Base-by-base conservation (phyloP, 2,113 vertebrate species). In the Triplophysa dalaica region DNA sequence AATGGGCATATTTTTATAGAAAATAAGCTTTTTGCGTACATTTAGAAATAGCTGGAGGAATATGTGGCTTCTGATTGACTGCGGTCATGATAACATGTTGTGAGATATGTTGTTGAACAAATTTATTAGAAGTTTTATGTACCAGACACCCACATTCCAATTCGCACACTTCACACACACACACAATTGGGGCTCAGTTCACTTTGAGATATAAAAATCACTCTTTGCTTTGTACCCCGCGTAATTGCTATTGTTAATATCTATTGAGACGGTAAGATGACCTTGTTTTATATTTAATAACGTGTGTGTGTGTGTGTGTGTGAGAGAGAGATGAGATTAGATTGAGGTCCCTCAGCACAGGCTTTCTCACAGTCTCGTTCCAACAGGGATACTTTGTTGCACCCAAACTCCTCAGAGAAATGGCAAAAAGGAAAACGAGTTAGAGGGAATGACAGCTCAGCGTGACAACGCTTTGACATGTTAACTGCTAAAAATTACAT, bases 351-450 rank as follows among this genome's bases (percentile, higher is more conserved):
- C 58, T 26, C 6, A 38, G 58, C 3, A 24, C 58, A 13, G 72
- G 58, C 45, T 24, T 75, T 75, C 38, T 56, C 26, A 4, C 1
- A 5, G 69, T 14, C 3, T 33, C 14, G 54, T 43, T 75, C 41
- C 62, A 22, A 50, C 41, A 26, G 70, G 70, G n/a, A 61, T n/a
- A 38, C 72, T 75, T 75, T 48, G 62, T 38, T 61, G 24, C n/a
- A 74, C 24, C 45, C 78, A 82, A 86, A 85, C 83, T 80, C 79
- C 73, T 77, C 85, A 75, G 84, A 84, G 87, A 82, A 56, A 70
- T 54, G 78, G 77, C 45, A 77, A 78, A 78, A 50, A 12, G 83
- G 45, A 63, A 65, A 83, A 85, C 85, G 82, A 6, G 1, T 70
- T 24, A 12, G 74, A 88, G 86, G 88, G 84, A 78, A 77, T 41